Base-by-base conservation (phyloP, 2,888 invertebrate species). In the Priapulus caudatus region DNA sequence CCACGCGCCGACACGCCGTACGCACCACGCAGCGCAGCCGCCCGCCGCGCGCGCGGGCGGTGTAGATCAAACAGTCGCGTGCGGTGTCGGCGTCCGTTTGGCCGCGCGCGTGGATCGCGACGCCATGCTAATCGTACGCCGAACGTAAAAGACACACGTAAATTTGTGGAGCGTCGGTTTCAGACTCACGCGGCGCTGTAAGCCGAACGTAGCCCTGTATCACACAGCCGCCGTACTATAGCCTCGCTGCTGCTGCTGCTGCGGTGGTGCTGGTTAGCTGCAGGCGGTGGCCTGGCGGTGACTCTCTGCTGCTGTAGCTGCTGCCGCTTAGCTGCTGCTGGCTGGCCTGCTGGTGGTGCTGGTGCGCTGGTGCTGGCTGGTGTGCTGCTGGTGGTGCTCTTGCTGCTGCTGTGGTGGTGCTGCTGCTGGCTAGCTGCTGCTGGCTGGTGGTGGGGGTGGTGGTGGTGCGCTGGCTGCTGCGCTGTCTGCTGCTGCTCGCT, bases 391-490 rank as follows among this genome's bases (percentile, higher is more conserved):
- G 52, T 20, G 55, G 56, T 10, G 52, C 44, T 15, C 50, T 52
- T n/a, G 52, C 20, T 23, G 53, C 51, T 44, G 23, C 3, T 18
- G 5, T 44, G 16, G 21, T 50, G 54, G 54, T 15, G 23, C 45
- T 48, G 52, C 50, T 2, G 46, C 20, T 0, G 57, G 55, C 20
- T 46, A 55, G n/a, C 24, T 4, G 1, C 51, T 23, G 33, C 24
- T 45, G 20, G 47, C 48, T 46, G 47, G 52, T 4, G 18, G 19
- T 33, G 15, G 45, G 19, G 48, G 52, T 20, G 59, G 53, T n/a
- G 67, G 59, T 44, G 44, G 43, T 64, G 58, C 50, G 68, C 66
- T 62, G 60, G 59, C 3, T 60, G 56, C 47, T 63, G 57, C n/a
- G 67, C 58, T 48, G 56, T 60, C 67, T 68, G 58, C 2, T 57